Evolutionary conservation across 1,140 invertebrate genomes (phyloP).

Genomic region (Listronotus oregonensis): DNA sequence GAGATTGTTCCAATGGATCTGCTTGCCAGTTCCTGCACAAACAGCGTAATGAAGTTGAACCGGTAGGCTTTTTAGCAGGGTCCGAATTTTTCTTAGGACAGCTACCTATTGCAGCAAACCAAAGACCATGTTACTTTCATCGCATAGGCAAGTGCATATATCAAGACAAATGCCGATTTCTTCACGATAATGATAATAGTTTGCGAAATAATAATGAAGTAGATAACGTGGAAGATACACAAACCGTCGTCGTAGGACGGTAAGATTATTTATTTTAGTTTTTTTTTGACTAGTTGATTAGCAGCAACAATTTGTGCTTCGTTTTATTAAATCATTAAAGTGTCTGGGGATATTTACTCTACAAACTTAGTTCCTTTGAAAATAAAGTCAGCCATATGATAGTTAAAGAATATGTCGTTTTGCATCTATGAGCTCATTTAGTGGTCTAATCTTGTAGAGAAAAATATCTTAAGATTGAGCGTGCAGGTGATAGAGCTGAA

Average conservation of each 20-base stretch:
- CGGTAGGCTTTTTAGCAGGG: slow-evolving; percentile 25
- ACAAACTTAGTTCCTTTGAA: no score
- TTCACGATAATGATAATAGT: slow-evolving; percentile 40
- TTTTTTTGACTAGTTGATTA: background rate
- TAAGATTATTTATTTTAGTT: background rate
- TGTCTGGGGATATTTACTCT: no score
- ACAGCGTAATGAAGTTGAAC: slow-evolving; percentile 27
- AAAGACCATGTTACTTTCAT: slow-evolving; percentile 37
- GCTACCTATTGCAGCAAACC: slow-evolving; percentile 12
- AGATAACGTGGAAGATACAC: slow-evolving; percentile 10
- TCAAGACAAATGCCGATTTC: slow-evolving; percentile 40
- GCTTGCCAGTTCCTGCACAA: slow-evolving; percentile 32
- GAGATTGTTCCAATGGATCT: slow-evolving; percentile 18
- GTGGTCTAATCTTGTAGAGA: no score
- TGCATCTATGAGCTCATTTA: no score
- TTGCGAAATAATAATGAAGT: slow-evolving; percentile 24
- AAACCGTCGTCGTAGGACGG: no score
- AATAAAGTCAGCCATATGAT: no score
- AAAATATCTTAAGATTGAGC: no score
- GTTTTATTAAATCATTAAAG: slow-evolving; percentile 1
- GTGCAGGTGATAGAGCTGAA: no score
- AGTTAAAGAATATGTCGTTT: no score
- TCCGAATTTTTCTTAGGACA: slow-evolving; percentile 32
- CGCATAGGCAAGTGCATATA: slow-evolving; percentile 38
- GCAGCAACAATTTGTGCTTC: background rate